Evolutionary conservation across 2,797 vertebrate genomes (phyloP).

Genomic region (Clangula hyemalis): DNA sequence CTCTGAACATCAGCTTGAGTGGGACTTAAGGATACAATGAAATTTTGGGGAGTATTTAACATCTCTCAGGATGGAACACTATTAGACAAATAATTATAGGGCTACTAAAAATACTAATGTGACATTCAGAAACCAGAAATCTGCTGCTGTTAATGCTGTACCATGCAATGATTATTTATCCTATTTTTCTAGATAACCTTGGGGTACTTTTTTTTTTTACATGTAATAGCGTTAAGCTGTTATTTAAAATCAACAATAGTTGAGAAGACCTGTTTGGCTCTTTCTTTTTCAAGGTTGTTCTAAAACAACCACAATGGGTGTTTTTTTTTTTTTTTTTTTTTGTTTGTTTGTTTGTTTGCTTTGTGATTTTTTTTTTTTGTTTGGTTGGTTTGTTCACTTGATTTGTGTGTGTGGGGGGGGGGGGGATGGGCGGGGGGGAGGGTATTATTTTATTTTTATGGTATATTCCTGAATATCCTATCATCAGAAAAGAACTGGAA

Average conservation of each 20-base stretch:
- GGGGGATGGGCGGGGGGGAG: too few species aligned
- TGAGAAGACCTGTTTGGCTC: background rate
- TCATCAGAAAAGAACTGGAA: background rate
- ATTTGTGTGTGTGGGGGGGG: too few species aligned
- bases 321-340: background rate
- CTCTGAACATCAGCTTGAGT: background rate
- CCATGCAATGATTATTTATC: fast-evolving
- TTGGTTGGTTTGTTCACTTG: too few species aligned
- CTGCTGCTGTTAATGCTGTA: background rate
- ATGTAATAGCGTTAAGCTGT: background rate
- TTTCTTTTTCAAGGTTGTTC: background rate
- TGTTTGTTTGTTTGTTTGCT: too few species aligned
- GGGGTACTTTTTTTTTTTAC: background rate
- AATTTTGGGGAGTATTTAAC: background rate
- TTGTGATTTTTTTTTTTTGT: background rate
- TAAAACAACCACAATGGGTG: background rate
- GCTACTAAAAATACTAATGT: background rate
- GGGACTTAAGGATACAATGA: background rate
- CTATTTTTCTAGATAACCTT: background rate
- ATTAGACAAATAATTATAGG: background rate
- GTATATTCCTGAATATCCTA: background rate
- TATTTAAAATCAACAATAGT: background rate
- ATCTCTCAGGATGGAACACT: background rate
- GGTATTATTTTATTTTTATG: background rate
- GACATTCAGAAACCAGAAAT: background rate